phyloP scores from a whole-genome alignment of 35 echinoderm and acorn worm species.

The Apostichopus parvimensis region DNA sequence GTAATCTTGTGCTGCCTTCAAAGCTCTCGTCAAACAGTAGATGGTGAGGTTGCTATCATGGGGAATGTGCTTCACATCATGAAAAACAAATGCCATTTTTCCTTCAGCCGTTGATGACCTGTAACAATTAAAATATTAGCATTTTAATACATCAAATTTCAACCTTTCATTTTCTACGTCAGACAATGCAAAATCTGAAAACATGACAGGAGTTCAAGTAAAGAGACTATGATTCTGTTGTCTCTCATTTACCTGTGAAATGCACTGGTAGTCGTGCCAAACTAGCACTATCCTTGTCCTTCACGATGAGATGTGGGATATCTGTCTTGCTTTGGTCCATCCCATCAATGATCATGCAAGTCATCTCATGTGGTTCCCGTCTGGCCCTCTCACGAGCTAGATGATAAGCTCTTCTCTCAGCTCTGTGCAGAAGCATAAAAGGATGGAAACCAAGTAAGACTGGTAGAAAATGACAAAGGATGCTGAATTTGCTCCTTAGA shows the following conservation, averaged over 20 bases:
- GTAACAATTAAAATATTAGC: not conserved
- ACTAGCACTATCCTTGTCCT: constrained; percentile 41
- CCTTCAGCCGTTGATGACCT: constrained; percentile 36
- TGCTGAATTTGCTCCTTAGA: too few relatives aligned
- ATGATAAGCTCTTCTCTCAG: constrained; percentile 40
- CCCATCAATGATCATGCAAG: constrained; percentile 38
- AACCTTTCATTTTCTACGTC: not conserved
- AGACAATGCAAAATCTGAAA: not conserved
- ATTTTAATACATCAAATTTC: not conserved
- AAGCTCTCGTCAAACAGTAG: constrained; percentile 20
- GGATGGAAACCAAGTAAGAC: too few relatives aligned
- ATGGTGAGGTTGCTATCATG: constrained; percentile 62
- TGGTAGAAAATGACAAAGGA: too few relatives aligned
- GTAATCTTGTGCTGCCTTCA: constrained; percentile 9
- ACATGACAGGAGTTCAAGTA: not conserved
- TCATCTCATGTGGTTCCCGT: not conserved
- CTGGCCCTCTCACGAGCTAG: constrained; percentile 7
- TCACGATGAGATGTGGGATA: constrained; percentile 4
- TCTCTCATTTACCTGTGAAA: constrained; percentile 9
- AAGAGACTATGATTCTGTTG: not conserved
- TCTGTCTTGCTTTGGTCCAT: constrained; percentile 42
- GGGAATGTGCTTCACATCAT: too few relatives aligned
- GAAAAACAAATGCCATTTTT: constrained; percentile 28
- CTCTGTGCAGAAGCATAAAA: not conserved
- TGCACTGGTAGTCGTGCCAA: constrained; percentile 21